phyloP scores from a whole-genome alignment of 2,888 invertebrate species.

The Allacma fusca region DNA sequence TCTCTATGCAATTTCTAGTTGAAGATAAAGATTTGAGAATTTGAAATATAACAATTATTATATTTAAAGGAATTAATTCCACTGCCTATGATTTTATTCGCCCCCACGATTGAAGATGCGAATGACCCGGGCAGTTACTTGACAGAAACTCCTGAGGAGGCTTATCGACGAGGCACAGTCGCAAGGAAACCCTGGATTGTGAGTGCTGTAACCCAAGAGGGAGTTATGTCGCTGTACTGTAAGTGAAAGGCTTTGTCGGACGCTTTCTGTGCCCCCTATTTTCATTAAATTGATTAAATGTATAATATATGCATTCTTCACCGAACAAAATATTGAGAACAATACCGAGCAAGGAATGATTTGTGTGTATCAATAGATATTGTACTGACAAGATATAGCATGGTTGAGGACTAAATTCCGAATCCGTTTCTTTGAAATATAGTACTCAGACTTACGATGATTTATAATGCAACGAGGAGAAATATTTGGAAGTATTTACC shows the following conservation, averaged over 20 bases:
- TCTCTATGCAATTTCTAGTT: too few relatives aligned
- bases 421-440: too few relatives aligned
- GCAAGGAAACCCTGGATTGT: slow-evolving; percentile 52
- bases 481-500: slow-evolving; percentile 23
- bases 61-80: slow-evolving; percentile 33
- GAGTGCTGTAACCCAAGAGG: slow-evolving; percentile 48
- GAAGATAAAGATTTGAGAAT: too few relatives aligned
- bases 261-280: background rate
- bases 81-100: slow-evolving; percentile 19
- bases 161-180: slow-evolving; percentile 50
- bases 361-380: too few relatives aligned
- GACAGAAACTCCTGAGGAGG: slow-evolving; percentile 54
- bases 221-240: slow-evolving; percentile 27
- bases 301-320: too few relatives aligned
- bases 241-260: too few relatives aligned
- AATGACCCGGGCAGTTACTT: slow-evolving; percentile 46
- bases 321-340: too few relatives aligned
- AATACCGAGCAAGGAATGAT: too few relatives aligned
- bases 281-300: too few relatives aligned
- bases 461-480: background rate
- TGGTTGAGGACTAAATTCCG: too few relatives aligned
- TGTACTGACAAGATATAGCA: too few relatives aligned
- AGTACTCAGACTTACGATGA: slow-evolving; percentile 18
- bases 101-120: slow-evolving; percentile 24
- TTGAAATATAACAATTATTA: too few relatives aligned